phyloP scores from a whole-genome alignment of 2,888 invertebrate genomes.

The Odontocerum albicorne region DNA sequence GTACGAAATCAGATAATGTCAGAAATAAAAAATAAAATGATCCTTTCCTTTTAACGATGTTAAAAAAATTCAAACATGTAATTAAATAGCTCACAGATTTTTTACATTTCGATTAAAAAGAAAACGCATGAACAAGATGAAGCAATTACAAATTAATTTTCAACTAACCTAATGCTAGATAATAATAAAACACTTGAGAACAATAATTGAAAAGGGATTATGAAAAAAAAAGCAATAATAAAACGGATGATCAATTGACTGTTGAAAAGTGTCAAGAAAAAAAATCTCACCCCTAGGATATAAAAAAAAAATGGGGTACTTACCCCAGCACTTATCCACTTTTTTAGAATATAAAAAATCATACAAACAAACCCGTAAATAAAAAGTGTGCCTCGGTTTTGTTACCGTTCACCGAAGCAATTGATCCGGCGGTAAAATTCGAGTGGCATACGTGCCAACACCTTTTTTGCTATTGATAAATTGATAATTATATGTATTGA shows the following conservation, averaged over 20 bases:
- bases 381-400: constrained; percentile 14
- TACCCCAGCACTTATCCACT: constrained; percentile 21
- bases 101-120: too few relatives aligned
- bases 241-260: constrained; percentile 29
- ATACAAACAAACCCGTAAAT: constrained; percentile 19
- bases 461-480: constrained; percentile 18
- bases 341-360: constrained; percentile 22
- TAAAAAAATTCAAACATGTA: too few relatives aligned
- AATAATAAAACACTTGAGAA: too few relatives aligned
- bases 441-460: constrained; percentile 7
- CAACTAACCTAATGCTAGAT: too few relatives aligned
- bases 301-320: constrained; percentile 14
- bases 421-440: constrained; percentile 11
- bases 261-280: constrained; percentile 29
- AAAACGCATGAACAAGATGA: too few relatives aligned
- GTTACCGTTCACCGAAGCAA: too few relatives aligned
- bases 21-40: too few relatives aligned
- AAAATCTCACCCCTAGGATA: constrained; percentile 6
- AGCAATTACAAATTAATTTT: too few relatives aligned
- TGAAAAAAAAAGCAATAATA: constrained; percentile 19
- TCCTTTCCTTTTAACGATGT: too few relatives aligned
- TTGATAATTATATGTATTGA: constrained; percentile 8
- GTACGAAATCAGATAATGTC: too few relatives aligned
- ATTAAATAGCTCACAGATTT: too few relatives aligned
- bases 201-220: constrained; percentile 14